Evolutionary conservation across 2,797 vertebrate species (phyloP).

Genomic region (Anguilla marmorata): DNA sequence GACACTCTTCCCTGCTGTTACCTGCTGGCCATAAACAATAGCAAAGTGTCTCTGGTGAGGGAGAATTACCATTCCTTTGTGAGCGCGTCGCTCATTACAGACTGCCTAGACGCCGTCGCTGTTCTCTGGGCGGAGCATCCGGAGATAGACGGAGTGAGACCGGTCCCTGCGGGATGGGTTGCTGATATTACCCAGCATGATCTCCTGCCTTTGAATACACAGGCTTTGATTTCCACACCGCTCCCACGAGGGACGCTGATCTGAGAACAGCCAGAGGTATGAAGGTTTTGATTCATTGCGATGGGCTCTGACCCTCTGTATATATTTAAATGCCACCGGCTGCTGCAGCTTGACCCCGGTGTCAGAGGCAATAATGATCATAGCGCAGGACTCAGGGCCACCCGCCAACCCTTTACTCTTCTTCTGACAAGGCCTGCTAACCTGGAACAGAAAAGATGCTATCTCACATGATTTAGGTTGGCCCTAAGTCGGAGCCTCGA

Average conservation of each 20-base stretch:
- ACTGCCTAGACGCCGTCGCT: neutral
- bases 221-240: neutral
- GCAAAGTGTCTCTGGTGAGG: constrained; percentile 3
- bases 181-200: constrained; percentile 28
- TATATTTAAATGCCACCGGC: constrained; percentile 22
- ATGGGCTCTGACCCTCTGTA: neutral
- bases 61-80: constrained; percentile 16
- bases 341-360: constrained; percentile 3
- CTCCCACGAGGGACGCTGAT: constrained; percentile 3
- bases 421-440: constrained; percentile 3
- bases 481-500: neutral
- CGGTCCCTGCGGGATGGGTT: neutral
- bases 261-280: constrained; percentile 6
- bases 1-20: neutral
- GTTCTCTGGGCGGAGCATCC: neutral
- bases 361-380: neutral
- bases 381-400: neutral
- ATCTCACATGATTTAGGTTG: neutral
- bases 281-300: neutral
- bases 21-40: neutral
- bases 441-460: neutral
- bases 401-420: neutral
- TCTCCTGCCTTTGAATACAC: constrained; percentile 3
- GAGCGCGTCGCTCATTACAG: neutral
- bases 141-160: neutral